These are phyloP conservation scores for Myiothlypis chrysogaster DNA, from an alignment of 2,797 vertebrate genomes.

Conservation along the genomic window DNA sequence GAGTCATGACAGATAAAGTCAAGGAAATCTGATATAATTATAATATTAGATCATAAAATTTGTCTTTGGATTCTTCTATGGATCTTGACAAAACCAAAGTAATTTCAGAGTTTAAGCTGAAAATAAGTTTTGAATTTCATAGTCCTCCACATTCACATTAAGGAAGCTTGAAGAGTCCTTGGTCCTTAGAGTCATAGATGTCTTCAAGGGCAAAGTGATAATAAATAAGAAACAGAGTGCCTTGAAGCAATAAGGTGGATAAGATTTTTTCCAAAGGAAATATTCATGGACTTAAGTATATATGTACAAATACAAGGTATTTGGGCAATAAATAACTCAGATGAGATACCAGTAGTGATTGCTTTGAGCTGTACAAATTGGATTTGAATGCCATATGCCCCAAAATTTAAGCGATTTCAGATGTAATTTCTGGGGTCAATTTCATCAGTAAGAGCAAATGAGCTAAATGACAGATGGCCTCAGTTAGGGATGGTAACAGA, in stretches of 20 bases:
- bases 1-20: not conserved
- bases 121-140: not conserved
- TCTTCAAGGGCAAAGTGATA: not conserved
- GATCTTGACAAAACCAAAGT: not conserved
- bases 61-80: not conserved
- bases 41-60: constrained; percentile 11
- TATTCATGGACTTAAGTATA: not conserved
- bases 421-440: not conserved
- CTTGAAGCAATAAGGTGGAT: not conserved
- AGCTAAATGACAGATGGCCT: not conserved
- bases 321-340: constrained; percentile 1
- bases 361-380: not conserved
- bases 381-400: not conserved
- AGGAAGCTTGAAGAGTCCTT: not conserved
- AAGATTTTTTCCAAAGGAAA: not conserved
- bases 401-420: not conserved
- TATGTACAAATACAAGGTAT: not conserved
- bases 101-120: not conserved
- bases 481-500: not conserved
- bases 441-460: not conserved
- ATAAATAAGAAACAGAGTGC: not conserved
- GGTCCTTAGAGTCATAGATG: not conserved
- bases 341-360: not conserved
- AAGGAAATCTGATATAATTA: not conserved
- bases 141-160: not conserved